These are phyloP conservation scores for Chloroceryle aenea DNA, from an alignment of 2,113 vertebrate species.

Conservation along the genomic window DNA sequence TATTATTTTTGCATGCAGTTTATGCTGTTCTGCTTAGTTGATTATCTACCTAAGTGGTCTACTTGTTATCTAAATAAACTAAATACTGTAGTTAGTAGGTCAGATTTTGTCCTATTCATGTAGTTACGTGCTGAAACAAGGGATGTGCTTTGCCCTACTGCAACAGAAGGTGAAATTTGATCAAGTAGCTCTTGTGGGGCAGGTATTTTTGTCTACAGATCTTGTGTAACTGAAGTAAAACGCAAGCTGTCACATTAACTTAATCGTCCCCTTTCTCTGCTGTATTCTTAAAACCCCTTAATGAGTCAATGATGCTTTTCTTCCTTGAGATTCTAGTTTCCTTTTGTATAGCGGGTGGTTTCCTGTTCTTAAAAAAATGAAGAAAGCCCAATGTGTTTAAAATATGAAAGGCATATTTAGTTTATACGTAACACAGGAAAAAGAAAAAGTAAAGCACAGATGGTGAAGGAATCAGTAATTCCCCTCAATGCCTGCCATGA, in stretches of 20 bases:
- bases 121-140: background rate
- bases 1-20: background rate
- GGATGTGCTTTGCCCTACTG: background rate
- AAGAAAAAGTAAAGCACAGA: background rate
- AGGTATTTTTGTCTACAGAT: background rate
- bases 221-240: background rate
- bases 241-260: background rate
- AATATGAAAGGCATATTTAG: background rate
- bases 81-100: background rate
- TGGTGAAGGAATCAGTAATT: background rate
- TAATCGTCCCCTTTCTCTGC: background rate
- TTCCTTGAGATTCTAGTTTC: background rate
- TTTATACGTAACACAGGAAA: background rate
- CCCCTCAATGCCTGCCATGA: background rate
- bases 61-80: constrained; percentile 12
- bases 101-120: background rate
- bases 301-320: background rate
- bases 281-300: background rate
- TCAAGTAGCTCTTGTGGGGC: background rate
- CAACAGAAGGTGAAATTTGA: background rate
- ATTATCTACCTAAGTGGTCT: background rate
- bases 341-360: background rate
- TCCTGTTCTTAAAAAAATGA: background rate
- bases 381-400: background rate
- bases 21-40: background rate